Conservation (phyloP, 30 jellyfish, hydroid and myxozoan species). For the Chrysaora quinquecirrha region DNA sequence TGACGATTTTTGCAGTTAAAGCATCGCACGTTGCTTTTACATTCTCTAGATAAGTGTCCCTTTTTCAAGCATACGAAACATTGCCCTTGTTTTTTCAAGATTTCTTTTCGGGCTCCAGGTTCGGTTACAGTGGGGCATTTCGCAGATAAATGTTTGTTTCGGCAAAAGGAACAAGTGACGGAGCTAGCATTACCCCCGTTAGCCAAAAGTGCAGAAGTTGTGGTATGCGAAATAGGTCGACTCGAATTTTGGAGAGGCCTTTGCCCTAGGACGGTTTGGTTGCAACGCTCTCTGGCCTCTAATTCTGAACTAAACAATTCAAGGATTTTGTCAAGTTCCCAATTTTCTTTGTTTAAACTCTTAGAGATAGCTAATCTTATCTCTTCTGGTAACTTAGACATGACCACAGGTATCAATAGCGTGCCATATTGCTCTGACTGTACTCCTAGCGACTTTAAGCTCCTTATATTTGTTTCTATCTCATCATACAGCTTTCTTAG, state of each 20-base stretch:
- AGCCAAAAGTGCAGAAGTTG: not conserved
- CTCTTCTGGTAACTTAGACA: not conserved
- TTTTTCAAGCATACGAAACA: not conserved
- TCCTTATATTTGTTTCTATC: not conserved
- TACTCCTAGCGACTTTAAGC: not conserved
- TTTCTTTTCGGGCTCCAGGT: not conserved
- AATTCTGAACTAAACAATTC: not conserved
- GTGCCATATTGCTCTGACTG: not conserved
- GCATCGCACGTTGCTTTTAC: not conserved
- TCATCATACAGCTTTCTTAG: not conserved
- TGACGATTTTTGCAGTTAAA: not conserved
- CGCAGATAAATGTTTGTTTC: not conserved
- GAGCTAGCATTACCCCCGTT: not conserved
- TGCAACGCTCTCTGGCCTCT: slow-evolving; percentile 1
- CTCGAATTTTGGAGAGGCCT: not conserved
- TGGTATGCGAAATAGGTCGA: not conserved
- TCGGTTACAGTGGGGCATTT: not conserved
- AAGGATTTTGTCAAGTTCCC: not conserved
- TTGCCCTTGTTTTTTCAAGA: not conserved
- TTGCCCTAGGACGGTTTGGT: not conserved
- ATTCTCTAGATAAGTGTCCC: not conserved
- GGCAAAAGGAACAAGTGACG: not conserved
- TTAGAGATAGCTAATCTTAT: not conserved
- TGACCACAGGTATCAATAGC: not conserved
- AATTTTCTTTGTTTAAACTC: not conserved